phyloP scores from a whole-genome alignment of 1,140 invertebrate genomes.

The Holcopasites calliopsidis region DNA sequence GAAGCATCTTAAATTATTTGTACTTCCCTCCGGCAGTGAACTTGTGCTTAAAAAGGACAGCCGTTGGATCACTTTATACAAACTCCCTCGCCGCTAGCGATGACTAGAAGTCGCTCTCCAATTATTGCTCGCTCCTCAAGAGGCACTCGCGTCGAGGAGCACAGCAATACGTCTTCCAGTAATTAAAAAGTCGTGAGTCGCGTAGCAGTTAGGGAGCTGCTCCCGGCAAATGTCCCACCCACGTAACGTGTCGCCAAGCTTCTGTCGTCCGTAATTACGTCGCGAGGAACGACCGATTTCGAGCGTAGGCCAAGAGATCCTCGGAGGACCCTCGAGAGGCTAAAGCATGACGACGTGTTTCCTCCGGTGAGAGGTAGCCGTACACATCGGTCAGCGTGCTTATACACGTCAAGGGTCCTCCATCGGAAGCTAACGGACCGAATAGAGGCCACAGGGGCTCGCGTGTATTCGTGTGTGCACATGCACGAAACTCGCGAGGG shows the following conservation, averaged over 20 bases:
- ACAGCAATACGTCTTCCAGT: constrained; percentile 4
- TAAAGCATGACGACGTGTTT: constrained; percentile 52
- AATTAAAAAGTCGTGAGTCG: constrained; percentile 17
- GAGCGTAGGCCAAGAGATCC: constrained; percentile 43
- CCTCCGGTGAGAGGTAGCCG: constrained; percentile 43
- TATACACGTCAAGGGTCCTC: constrained; percentile 49
- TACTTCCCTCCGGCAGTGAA: too few species aligned
- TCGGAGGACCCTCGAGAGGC: constrained; percentile 36
- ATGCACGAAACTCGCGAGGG: not conserved
- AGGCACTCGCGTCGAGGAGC: not conserved
- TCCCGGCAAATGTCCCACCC: constrained; percentile 38
- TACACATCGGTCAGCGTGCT: constrained; percentile 30
- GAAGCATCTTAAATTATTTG: too few species aligned
- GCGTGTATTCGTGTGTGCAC: not conserved
- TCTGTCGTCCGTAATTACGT: constrained; percentile 55
- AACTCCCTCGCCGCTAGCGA: not conserved
- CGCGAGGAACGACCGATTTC: constrained; percentile 52
- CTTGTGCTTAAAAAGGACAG: too few species aligned
- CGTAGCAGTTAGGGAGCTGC: not conserved
- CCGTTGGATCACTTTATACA: not conserved
- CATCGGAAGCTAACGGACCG: constrained; percentile 43
- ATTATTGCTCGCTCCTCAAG: not conserved
- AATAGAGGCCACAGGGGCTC: constrained; percentile 21
- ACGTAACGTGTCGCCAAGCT: constrained; percentile 38
- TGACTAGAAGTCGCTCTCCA: not conserved